phyloP scores from a whole-genome alignment of 2,797 vertebrate genomes.

The Buceros bicornis region DNA sequence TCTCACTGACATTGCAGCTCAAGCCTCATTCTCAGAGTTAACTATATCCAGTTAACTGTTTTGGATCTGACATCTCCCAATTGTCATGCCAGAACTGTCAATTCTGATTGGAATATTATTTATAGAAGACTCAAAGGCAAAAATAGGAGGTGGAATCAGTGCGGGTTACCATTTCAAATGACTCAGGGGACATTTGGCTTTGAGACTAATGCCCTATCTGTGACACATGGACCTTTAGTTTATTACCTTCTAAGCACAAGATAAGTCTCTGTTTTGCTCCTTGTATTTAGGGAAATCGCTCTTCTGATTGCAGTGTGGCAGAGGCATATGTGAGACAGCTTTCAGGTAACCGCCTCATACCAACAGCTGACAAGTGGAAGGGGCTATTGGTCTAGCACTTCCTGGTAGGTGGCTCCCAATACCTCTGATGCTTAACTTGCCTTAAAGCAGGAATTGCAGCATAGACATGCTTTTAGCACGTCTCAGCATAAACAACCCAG shows the following conservation, averaged over 20 bases:
- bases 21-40: not conserved
- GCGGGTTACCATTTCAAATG: fast-evolving
- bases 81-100: not conserved
- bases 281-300: not conserved
- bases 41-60: not conserved
- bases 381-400: fast-evolving
- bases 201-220: not conserved
- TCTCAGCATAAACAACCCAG: not conserved
- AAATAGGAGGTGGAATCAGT: not conserved
- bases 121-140: not conserved
- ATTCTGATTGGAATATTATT: not conserved
- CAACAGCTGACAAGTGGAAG: not conserved
- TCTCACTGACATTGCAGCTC: not conserved
- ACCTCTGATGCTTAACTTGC: not conserved
- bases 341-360: not conserved
- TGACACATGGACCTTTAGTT: not conserved
- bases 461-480: fast-evolving
- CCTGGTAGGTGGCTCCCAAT: fast-evolving
- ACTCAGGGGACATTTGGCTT: not conserved
- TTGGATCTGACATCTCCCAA: not conserved
- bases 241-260: not conserved
- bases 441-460: not conserved
- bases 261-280: not conserved
- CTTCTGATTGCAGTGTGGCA: not conserved
- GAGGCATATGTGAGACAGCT: not conserved